Base-by-base conservation (phyloP, 2,888 invertebrate genomes). In the Caradrina kadenii region DNA sequence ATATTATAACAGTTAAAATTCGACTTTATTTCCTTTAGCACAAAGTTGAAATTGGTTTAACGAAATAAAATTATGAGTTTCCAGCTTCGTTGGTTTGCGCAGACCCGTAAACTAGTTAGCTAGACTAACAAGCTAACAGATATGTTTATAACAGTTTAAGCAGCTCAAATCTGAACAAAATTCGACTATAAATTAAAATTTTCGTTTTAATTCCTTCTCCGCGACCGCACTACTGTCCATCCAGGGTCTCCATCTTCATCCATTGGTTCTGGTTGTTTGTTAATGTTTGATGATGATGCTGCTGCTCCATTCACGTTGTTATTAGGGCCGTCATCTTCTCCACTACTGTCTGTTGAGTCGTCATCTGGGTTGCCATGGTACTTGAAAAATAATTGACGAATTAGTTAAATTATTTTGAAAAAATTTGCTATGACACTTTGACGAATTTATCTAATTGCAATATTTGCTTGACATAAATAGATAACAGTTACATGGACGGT, bases 151-250 rank as follows among this genome's bases (percentile, higher is more conserved):
- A 50, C 19, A 62, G 55, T 64, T n/a, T 10, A 13, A 81, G 72
- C 61, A 83, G 75, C 78, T 75, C 69, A 78, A 65, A 78, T 8
- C 7, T 73, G 17, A 69, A 58, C 11, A 48, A 70, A 26, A 63
- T 59, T 60, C n/a, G 11, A 58, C 69, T 67, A 73, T 55, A 52
- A 56, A 63, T 48, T 62, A 64, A 55, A n/a, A 72, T 22, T n/a
- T 64, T 65, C 56, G 42, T 55, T 81, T 90, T 91, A 96, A 93
- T 96, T 95, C 93, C 94, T 94, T 88, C 96, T 95, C 79, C 94
- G 92, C 13, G 96, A 91, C 80, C 95, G 93, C 0, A 97, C 97
- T 63, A 97, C 96, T 17, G 97, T 97, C 97, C 97, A 97, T n/a
- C 97, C 97, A 0, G 96, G 96, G 81, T 97, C 97, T 0, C 94